Conservation (phyloP, 2,797 vertebrate genomes). For the Falco novaeseelandiae region DNA sequence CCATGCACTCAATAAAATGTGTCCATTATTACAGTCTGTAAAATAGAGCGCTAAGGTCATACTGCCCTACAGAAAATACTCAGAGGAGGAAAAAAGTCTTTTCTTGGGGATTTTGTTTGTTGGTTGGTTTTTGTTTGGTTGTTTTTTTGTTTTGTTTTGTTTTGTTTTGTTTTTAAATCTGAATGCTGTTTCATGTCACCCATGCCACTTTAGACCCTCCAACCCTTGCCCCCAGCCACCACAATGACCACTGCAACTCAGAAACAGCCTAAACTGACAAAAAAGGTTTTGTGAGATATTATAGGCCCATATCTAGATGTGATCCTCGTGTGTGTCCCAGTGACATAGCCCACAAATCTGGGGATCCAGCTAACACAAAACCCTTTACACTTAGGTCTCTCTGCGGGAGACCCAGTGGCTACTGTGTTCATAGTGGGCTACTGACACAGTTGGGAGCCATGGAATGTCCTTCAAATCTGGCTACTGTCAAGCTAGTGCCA, state of each 20-base stretch:
- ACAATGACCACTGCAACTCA: not conserved
- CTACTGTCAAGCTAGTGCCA: not conserved
- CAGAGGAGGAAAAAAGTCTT: not conserved
- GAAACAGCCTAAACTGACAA: not conserved
- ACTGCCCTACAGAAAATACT: not conserved
- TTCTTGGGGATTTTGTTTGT: not conserved
- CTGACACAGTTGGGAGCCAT: accelerated
- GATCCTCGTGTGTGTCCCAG: not conserved
- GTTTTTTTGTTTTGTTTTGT: no score
- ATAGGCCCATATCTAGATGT: not conserved
- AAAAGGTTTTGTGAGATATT: not conserved
- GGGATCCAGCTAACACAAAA: not conserved
- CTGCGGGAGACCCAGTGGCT: not conserved
- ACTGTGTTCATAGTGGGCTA: not conserved
- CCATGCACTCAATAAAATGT: constrained; percentile 34
- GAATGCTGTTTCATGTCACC: not conserved
- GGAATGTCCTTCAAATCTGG: not conserved
- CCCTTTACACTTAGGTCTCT: not conserved
- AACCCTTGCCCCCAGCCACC: not conserved
- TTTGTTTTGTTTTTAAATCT: not conserved
- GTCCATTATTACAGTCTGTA: constrained; percentile 27
- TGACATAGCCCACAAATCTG: not conserved
- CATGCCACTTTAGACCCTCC: not conserved
- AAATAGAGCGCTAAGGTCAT: constrained; percentile 15
- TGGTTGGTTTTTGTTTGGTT: no score